Evolutionary conservation across 2,797 vertebrate genomes (phyloP).

Genomic region (Micrastur ruficollis): DNA sequence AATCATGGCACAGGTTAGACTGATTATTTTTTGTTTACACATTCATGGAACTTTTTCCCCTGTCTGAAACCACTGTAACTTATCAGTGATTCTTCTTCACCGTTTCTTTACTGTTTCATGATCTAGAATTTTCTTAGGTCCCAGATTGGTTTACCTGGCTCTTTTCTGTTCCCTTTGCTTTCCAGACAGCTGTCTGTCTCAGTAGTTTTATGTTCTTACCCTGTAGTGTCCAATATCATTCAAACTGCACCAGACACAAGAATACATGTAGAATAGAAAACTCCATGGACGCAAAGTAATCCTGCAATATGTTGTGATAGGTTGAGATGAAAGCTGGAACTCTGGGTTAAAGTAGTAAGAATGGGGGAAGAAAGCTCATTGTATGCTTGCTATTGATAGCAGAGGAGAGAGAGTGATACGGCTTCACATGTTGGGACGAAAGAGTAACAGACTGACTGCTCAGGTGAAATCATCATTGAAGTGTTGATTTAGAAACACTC

Average conservation of each 20-base stretch:
- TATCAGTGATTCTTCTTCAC: neutral
- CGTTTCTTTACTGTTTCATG: neutral
- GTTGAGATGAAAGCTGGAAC: neutral
- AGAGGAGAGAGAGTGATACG: neutral
- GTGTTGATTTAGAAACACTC: neutral
- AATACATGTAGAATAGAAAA: neutral
- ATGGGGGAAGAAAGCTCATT: neutral
- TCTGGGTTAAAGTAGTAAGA: neutral
- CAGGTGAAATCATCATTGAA: neutral
- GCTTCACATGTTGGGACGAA: neutral
- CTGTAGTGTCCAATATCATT: neutral
- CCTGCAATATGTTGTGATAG: neutral
- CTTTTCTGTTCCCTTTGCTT: neutral
- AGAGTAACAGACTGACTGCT: neutral
- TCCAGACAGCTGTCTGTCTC: neutral
- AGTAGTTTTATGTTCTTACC: neutral
- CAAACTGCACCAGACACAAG: neutral
- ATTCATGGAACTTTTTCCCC: neutral
- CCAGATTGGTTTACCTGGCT: neutral
- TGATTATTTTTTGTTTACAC: neutral
- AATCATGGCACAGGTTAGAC: slow-evolving; percentile 91
- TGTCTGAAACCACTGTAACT: neutral
- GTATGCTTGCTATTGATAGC: neutral
- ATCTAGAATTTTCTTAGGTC: neutral
- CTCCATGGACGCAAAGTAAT: neutral